Conservation (phyloP, 2,888 invertebrate species). For the Bugulina stolonifera region DNA sequence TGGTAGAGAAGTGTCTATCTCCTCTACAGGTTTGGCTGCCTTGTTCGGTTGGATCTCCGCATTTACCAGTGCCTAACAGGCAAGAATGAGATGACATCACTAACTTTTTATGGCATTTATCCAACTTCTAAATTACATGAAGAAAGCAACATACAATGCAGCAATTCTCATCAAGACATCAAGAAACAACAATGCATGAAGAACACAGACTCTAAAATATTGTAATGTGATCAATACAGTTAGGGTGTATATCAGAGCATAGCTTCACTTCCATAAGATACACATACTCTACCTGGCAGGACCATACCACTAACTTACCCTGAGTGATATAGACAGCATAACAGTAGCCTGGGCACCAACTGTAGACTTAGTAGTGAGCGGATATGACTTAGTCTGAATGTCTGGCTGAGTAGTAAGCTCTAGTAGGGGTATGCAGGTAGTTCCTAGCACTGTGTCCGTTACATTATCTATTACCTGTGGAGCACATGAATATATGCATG, state of each 20-base stretch:
- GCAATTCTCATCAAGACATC: too few relatives aligned
- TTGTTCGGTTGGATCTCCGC: not conserved
- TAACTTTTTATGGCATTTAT: too few relatives aligned
- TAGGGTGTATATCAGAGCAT: too few relatives aligned
- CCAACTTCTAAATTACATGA: too few relatives aligned
- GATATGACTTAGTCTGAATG: not conserved
- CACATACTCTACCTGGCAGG: too few relatives aligned
- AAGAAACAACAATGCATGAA: too few relatives aligned
- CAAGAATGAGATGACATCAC: too few relatives aligned
- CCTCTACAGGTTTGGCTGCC: not conserved
- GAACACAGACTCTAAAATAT: too few relatives aligned
- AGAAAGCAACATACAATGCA: too few relatives aligned
- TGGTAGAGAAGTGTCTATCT: not conserved
- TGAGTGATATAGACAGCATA: not conserved
- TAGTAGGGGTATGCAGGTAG: not conserved
- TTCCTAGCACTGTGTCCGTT: not conserved
- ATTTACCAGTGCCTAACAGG: not conserved
- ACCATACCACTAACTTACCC: not conserved
- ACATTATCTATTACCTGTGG: conserved; percentile 13
- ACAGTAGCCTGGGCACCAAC: not conserved
- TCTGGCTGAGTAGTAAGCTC: not conserved
- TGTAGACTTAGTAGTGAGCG: not conserved
- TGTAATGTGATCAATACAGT: too few relatives aligned
- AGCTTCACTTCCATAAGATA: too few relatives aligned
- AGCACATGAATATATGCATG: too few relatives aligned